Base-by-base conservation (phyloP, 2,113 vertebrate genomes). In the Salminus brasiliensis region DNA sequence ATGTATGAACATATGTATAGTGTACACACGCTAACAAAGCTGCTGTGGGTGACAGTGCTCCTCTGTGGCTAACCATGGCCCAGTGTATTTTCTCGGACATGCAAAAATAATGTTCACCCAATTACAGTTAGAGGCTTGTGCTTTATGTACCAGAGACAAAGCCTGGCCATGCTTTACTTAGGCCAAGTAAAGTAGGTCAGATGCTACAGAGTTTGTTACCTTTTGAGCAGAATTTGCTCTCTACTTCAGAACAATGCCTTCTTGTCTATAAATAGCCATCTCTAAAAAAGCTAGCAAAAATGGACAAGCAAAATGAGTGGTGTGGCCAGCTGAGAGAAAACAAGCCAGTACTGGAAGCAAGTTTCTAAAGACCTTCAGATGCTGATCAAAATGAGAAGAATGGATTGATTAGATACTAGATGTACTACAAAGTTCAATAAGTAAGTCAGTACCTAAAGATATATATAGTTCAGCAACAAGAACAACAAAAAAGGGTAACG, bases 1-100 rank as follows among this genome's bases (percentile, higher is more conserved):
- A 78, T 65, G 43, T 69, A 65, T 72, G 39, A 79, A 72, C 43
- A 79, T 71, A 79, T 65, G 43, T 12, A 53, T 79, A 53, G 18
- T n/a, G 29, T 34, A 15, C 36, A 70, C 53, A 55, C 63, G 49
- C 15, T n/a, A n/a, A n/a, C 15, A 10, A 13, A 29, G 30, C 7
- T 18, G 7, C 23, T 43, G 52, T 27, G 41, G 29, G 32, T 49
- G 47, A 73, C 34, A 55, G 52, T 43, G 23, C 59, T 41, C 29
- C 23, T 55, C 30, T 55, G 45, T 71, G 43, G 43, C 12, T 60
- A 62, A 63, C 41, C 18, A 16, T 62, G 18, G 60, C 30, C 9
- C 60, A 8, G 32, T 66, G 12, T 66, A 39, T 39, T 66, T 39
- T 9, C 7, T 66, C 18, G 21, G 32, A 65, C 73, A 34, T 65